Evolutionary conservation across 1,140 invertebrate species (phyloP), one percentile per base, ranked within the genome.

Genomic region (Phocides pigmalion): DNA sequence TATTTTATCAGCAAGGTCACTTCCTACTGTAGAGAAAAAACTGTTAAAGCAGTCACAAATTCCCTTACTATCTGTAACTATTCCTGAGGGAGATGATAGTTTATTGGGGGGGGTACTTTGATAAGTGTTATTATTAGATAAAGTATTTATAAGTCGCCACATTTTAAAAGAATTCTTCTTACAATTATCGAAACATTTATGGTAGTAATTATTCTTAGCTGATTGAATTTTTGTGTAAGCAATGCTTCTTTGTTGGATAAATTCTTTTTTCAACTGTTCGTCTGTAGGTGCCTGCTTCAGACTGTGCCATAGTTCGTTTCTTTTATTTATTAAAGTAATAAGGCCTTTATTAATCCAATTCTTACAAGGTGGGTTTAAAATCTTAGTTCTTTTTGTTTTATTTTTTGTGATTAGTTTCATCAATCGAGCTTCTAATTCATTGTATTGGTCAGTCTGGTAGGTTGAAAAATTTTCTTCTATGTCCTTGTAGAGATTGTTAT

Each of bases 31-130:
- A 35, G 56, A 41, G 17, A 53, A 53, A 32, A 47, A 59, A 2
- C 3, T 14, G 20, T 59, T 59, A 35, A 59, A 59, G 42, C 22
- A 46, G 19, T 59, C 44, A 16, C 56, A 59, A 20, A 59, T 35
- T 12, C 47, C 56, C 8, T 16, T 17, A 25, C 2, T 2, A 16
- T 59, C 42, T 16, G 42, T 56, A 25, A 69, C 0, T 28, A 49
- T 3, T 25, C 46, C 46, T 3, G 22, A 49, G 0, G 46, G 5
- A 1, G 46, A 25, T 2, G 4, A 49, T 15, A 49, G 8, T 49
- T 49, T 49, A 14, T 5, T 25, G 3, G 46, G 42, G 15, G 9
- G 9, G 2, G n/a, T 12, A 1, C 17, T n/a, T 12, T 20, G 25
- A 15, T 28, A 3, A 0, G 12, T 28, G 14, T 25, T 49, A 9